Evolutionary conservation across 2,113 vertebrate species (phyloP).

Genomic region (Ageneiosus marmoratus): DNA sequence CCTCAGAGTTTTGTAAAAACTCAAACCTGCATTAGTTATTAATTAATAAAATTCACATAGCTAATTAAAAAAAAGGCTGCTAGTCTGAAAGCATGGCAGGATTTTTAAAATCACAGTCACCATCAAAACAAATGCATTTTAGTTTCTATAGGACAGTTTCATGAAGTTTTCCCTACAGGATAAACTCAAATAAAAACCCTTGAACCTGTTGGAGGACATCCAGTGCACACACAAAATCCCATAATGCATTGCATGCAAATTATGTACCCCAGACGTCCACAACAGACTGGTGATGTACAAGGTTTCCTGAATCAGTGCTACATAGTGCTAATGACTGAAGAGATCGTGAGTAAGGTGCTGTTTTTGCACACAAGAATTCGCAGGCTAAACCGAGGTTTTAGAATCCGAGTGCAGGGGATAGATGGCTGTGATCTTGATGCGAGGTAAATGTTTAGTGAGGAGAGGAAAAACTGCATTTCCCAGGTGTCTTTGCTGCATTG

Average conservation of each 20-base stretch:
- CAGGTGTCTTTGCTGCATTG: slow-evolving; percentile 50
- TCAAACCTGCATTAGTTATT: neutral
- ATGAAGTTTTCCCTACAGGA: no score
- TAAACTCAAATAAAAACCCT: no score
- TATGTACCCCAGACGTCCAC: neutral
- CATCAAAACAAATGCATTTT: no score
- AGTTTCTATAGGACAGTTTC: no score
- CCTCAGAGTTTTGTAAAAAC: neutral
- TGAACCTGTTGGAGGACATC: neutral
- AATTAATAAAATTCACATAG: no score
- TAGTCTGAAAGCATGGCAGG: no score
- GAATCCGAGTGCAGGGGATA: slow-evolving; percentile 2
- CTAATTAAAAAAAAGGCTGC: no score
- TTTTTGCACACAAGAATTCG: neutral
- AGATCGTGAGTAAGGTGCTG: neutral
- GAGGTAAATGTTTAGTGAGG: slow-evolving; percentile 47
- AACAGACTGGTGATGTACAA: neutral
- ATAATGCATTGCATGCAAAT: neutral
- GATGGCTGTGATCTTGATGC: slow-evolving; percentile 11
- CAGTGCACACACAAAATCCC: neutral
- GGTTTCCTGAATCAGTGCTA: neutral
- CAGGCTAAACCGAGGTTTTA: neutral
- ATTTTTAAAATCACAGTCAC: no score
- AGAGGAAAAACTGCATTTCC: slow-evolving; percentile 56
- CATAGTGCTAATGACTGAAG: neutral